Conservation (phyloP, 2,888 invertebrate genomes). For the Sinohyriopsis cumingii region DNA sequence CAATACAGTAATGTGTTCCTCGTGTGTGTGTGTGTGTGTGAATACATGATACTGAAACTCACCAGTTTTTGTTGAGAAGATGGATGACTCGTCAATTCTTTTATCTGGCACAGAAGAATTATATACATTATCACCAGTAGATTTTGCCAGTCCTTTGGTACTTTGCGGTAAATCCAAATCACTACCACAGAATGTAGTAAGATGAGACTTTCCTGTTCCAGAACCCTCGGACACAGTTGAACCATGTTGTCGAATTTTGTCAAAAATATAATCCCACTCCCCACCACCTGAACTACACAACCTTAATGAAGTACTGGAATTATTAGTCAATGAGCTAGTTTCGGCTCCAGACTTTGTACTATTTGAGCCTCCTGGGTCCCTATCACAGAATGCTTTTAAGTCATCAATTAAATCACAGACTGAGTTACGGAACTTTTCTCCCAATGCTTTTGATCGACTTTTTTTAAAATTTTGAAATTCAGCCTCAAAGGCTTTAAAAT, state of each 20-base stretch:
- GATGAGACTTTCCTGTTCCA: slow-evolving; percentile 31
- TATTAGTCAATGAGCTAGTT: slow-evolving; percentile 17
- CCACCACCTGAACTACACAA: slow-evolving; percentile 56
- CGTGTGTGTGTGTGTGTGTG: too few species aligned
- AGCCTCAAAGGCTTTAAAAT: slow-evolving; percentile 62
- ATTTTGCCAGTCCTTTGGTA: slow-evolving; percentile 29
- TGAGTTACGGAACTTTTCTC: slow-evolving; percentile 51
- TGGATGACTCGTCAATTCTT: too few species aligned
- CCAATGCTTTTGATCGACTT: slow-evolving; percentile 49
- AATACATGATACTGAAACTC: too few species aligned
- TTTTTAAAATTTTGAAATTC: slow-evolving; percentile 61
- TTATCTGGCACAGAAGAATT: slow-evolving; percentile 13
- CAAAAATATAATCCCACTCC: slow-evolving; percentile 61
- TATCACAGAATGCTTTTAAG: slow-evolving; percentile 63
- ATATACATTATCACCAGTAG: slow-evolving; percentile 33
- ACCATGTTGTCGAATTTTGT: slow-evolving; percentile 53
- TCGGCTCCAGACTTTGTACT: slow-evolving; percentile 16
- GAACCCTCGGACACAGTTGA: slow-evolving; percentile 33
- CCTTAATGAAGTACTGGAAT: slow-evolving; percentile 24
- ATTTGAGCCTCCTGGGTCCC: slow-evolving; percentile 22
- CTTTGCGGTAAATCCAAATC: slow-evolving; percentile 7
- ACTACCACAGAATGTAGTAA: slow-evolving; percentile 37
- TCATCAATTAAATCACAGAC: slow-evolving; percentile 63
- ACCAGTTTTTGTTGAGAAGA: too few species aligned
- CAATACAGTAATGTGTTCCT: too few species aligned